A percentile compares a stretch with the other conserved stretches of the same genome.
Evolutionary conservation across 1,140 invertebrate species (phyloP).

Genomic region (Melitaea cinxia): DNA sequence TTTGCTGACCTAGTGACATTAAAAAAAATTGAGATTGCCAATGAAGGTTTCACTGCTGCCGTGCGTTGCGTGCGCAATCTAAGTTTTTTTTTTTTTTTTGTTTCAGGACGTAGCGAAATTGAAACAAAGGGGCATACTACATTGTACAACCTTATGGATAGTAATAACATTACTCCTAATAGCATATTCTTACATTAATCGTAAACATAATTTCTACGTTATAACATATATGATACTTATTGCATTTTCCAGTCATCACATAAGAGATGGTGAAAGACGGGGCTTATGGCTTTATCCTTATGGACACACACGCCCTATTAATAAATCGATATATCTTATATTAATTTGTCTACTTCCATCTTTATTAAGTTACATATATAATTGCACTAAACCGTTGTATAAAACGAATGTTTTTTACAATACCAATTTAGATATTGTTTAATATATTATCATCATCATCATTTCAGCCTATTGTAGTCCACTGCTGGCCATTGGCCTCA

Average conservation of each 20-base stretch:
- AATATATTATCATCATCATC: too few relatives aligned
- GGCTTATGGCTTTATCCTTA: slow-evolving; percentile 65
- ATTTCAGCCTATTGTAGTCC: too few relatives aligned
- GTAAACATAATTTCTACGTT: slow-evolving; percentile 57
- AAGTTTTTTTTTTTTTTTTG: too few relatives aligned
- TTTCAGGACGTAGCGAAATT: slow-evolving; percentile 64
- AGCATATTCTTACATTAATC: slow-evolving; percentile 47
- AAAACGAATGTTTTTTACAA: too few relatives aligned
- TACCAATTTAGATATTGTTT: too few relatives aligned
- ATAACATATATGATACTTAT: slow-evolving; percentile 57
- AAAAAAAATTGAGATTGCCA: too few relatives aligned
- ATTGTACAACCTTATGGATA: slow-evolving; percentile 63
- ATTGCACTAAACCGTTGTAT: slow-evolving; percentile 44
- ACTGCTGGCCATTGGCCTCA: too few relatives aligned
- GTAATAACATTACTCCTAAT: slow-evolving; percentile 41
- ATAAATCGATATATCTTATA: slow-evolving; percentile 53
- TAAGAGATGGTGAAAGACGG: slow-evolving; percentile 59
- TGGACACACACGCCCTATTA: slow-evolving; percentile 53
- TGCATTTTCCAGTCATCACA: slow-evolving; percentile 61
- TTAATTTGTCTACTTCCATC: slow-evolving; percentile 46
- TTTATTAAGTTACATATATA: slow-evolving; percentile 45
- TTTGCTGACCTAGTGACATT: too few relatives aligned
- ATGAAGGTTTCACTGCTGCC: too few relatives aligned
- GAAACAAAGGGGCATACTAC: slow-evolving; percentile 62
- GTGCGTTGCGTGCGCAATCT: too few relatives aligned